These are phyloP conservation scores for Xylocampa areola DNA, from an alignment of 2,888 invertebrate genomes.

Conservation along the genomic window DNA sequence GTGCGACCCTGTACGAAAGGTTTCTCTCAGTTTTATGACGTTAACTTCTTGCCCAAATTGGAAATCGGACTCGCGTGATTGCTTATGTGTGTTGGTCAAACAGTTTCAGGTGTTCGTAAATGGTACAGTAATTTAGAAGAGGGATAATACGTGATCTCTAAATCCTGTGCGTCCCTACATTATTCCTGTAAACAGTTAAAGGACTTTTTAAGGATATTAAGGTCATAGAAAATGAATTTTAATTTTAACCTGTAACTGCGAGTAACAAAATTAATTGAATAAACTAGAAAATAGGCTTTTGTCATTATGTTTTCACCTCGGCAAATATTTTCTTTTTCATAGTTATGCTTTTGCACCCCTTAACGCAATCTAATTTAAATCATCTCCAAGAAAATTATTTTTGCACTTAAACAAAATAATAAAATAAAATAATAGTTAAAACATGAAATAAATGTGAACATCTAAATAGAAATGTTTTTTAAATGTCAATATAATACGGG, in stretches of 20 bases:
- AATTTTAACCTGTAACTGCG: conserved; percentile 34
- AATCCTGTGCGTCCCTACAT: conserved; percentile 1
- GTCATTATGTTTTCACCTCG: conserved; percentile 17
- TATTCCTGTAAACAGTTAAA: conserved; percentile 11
- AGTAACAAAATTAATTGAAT: conserved; percentile 38
- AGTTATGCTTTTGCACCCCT: conserved; percentile 10
- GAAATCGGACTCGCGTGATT: conserved; percentile 54
- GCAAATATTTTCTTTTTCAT: conserved; percentile 24
- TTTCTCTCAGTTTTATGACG: conserved; percentile 54
- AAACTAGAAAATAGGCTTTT: conserved; percentile 25
- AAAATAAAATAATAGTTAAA: too few relatives aligned
- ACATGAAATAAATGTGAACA: too few relatives aligned
- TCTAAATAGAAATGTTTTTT: too few relatives aligned
- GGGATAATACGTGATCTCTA: conserved; percentile 34
- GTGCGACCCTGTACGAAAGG: conserved; percentile 42
- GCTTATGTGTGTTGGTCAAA: conserved; percentile 52
- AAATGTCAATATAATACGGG: too few relatives aligned
- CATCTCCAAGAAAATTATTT: conserved; percentile 11
- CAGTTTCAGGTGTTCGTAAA: conserved; percentile 50
- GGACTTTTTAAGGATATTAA: conserved; percentile 24
- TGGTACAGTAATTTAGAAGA: conserved; percentile 27
- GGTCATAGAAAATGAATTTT: conserved; percentile 27
- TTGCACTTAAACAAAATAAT: too few relatives aligned
- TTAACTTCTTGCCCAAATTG: conserved; percentile 54
- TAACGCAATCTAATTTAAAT: conserved; percentile 28